phyloP scores from a whole-genome alignment of 2,113 vertebrate species.

The Cephalopholis sonnerati region DNA sequence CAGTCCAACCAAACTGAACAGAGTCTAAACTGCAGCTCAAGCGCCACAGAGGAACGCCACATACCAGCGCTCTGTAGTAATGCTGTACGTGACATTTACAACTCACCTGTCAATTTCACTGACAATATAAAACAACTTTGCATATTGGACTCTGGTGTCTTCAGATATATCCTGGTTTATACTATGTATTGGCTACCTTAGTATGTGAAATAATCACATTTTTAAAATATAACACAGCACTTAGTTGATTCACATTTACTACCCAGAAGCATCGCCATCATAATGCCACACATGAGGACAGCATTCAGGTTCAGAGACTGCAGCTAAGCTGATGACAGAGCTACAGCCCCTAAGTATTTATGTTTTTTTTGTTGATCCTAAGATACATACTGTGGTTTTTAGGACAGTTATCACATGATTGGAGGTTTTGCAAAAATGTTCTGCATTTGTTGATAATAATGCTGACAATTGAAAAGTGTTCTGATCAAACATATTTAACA shows the following conservation, averaged over 20 bases:
- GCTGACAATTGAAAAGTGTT: no score
- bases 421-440: conserved; percentile 1
- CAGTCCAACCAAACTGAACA: background rate
- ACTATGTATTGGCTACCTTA: no score
- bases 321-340: background rate
- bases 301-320: background rate
- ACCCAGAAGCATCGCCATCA: background rate
- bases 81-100: background rate
- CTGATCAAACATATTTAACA: background rate
- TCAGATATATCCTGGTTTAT: background rate
- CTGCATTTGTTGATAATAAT: no score
- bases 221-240: background rate
- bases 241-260: background rate
- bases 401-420: background rate
- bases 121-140: background rate
- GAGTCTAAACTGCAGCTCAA: background rate
- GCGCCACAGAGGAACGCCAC: background rate
- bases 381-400: background rate
- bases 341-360: background rate
- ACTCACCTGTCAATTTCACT: background rate
- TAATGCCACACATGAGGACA: background rate
- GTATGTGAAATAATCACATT: background rate
- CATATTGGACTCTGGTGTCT: background rate
- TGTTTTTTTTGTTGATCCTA: no score
- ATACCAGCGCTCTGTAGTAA: background rate